Evolutionary conservation across 1,140 invertebrate genomes (phyloP), one percentile per base, ranked within the genome.

Genomic region (Ephestia elutella): DNA sequence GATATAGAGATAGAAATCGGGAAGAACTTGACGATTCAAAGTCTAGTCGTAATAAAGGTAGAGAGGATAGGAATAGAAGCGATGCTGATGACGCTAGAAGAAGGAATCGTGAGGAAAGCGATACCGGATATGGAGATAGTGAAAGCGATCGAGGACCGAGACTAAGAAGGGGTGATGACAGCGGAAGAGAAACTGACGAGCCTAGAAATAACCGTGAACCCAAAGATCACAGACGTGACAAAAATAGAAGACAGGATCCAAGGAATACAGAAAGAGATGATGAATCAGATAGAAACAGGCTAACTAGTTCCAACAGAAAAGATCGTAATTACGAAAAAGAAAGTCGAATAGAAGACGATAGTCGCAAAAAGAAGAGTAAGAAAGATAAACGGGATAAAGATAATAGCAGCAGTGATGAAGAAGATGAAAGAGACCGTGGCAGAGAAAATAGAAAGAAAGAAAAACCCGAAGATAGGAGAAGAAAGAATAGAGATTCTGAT

Each of bases 161-260:
- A 21, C 17, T 7, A n/a, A 32, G 56, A 50, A 51, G 55, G 13
- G 56, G 60, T 32, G 53, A 62, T 28, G 38, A 44, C 38, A 44
- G 38, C 15, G 38, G 38, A 44, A 9, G 38, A 44, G 32, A 49
- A 1, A 50, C 53, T 60, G 15, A 57, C 57, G 49, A 57, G 32
- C 54, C 17, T 15, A 56, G 38, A 64, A 13, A 55, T 25, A 38
- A 50, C 17, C 59, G 32, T 2, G 49, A 73, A 44, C 20, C 57
- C 10, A 44, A 61, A n/a, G 32, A 67, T 17, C 13, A 49, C 25
- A 57, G 49, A 49, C 61, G 57, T 58, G 56, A 59, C 25, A 44
- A 53, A 59, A 50, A 17, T 35, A 63, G 56, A 59, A 55, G 38
- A 35, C 25, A 64, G 30, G 30, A 32, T 32, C 9, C 7, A 1